A percentile compares a stretch with the other conserved stretches of the same genome.
phyloP scores from a whole-genome alignment of 2,888 invertebrate species.

The Pristionchus maxplancki region DNA sequence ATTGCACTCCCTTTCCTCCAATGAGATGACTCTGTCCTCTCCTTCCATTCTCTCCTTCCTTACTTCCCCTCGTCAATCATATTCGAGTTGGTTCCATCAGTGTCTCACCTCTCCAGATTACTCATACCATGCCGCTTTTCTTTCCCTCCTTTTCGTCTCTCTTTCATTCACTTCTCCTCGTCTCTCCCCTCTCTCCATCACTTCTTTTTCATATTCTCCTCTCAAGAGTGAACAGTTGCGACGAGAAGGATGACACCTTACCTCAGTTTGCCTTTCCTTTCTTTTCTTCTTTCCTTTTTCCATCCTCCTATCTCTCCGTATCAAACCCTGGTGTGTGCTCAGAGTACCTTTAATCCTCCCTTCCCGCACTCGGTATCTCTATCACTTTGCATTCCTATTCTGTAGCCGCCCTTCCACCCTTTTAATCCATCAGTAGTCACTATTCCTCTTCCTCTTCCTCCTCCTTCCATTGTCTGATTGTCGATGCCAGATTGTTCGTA shows the following conservation, averaged over 20 bases:
- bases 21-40: conserved; percentile 12
- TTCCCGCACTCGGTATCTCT: neutral
- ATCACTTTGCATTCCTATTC: conserved; percentile 6
- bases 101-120: neutral
- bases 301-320: neutral
- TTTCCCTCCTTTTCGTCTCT: neutral
- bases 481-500: neutral
- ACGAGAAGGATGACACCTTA: conserved; percentile 30
- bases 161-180: neutral
- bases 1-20: neutral
- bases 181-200: conserved; percentile 9
- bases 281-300: neutral
- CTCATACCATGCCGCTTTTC: conserved; percentile 1
- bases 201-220: conserved; percentile 33
- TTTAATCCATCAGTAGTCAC: neutral
- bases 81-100: neutral
- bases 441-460: neutral
- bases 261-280: conserved; percentile 31
- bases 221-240: conserved; percentile 33
- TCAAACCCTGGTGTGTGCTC: conserved; percentile 4
- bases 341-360: conserved; percentile 14
- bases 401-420: neutral
- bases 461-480: neutral
- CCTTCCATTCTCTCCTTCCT: neutral
- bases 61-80: neutral